Conservation (phyloP, 2,888 invertebrate species). For the Drosophila hawaiiensis region DNA sequence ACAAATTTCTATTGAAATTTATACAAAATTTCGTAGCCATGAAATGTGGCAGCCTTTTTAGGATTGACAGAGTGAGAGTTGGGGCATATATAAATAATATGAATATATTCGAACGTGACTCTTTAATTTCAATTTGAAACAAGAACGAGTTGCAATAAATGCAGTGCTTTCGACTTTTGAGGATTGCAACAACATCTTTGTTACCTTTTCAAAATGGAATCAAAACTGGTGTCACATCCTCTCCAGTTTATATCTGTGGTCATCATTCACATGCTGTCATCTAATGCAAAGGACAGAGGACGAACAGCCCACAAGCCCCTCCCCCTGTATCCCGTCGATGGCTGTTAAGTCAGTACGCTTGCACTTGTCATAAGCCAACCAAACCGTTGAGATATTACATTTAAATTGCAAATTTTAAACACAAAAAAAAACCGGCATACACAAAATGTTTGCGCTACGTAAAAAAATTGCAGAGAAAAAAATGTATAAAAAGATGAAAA, state of each 20-base stretch:
- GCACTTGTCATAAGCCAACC: slow-evolving; percentile 74
- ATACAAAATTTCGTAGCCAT: slow-evolving; percentile 28
- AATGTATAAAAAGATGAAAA: slow-evolving; percentile 25
- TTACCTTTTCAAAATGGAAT: slow-evolving; percentile 23
- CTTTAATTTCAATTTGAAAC: slow-evolving; percentile 9
- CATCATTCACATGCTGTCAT: slow-evolving; percentile 46
- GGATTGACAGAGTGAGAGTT: background rate
- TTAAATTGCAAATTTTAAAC: slow-evolving; percentile 73
- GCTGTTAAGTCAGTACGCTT: slow-evolving; percentile 54
- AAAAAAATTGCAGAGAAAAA: slow-evolving; percentile 12
- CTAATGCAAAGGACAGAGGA: slow-evolving; percentile 1
- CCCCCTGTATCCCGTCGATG: slow-evolving; percentile 42
- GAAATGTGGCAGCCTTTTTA: slow-evolving; percentile 37
- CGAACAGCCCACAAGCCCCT: no score
- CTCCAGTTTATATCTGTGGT: background rate
- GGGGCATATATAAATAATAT: slow-evolving; percentile 22
- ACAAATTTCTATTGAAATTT: slow-evolving; percentile 13
- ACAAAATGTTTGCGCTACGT: slow-evolving; percentile 55
- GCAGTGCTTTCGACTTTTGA: background rate
- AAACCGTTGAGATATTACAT: slow-evolving; percentile 76
- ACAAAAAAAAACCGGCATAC: slow-evolving; percentile 13
- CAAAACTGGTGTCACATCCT: slow-evolving; percentile 7
- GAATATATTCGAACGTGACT: slow-evolving; percentile 34
- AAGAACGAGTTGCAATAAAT: no score
- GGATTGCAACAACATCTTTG: slow-evolving; percentile 1